Evolutionary conservation across 2,113 vertebrate genomes (phyloP), one percentile per base, ranked within the genome.

Genomic region (Dromas ardeola): DNA sequence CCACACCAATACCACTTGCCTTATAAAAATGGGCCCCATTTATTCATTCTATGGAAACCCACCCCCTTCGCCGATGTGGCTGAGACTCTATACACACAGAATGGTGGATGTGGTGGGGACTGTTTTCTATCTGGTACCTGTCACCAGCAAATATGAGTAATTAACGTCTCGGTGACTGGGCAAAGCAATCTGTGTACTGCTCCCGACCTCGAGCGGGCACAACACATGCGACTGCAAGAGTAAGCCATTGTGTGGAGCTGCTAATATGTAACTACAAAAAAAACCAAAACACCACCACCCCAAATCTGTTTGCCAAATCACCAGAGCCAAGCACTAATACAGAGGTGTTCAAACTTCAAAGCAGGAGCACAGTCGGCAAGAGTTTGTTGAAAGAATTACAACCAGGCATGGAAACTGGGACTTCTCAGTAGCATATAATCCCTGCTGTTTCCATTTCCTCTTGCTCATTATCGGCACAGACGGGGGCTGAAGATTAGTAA

Each of bases 361-460:
- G 84, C 49, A 83, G 79, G 43, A 80, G 49, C 90, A 72, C 69
- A 32, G 70, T 56, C 4, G 8, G 95, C 89, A 95, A 91, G 88
- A 82, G 86, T 90, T 94, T 93, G 94, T 88, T 94, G 91, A 96
- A 95, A 97, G 90, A 93, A 97, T 92, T 97, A 96, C 88, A 93
- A 55, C 97, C 80, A 88, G 74, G 71, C 91, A 92, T 69, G 86
- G 93, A 98, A 97, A 96, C 84, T 96, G 93, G 92, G 92, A 87
- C 93, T 93, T 88, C 79, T 93, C 78, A 79, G 70, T 78, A 94
- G 92, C 91, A 66, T 67, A 23, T 86, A 88, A 92, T 82, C 83
- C 94, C 96, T 88, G 94, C 93, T 95, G 88, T 97, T 95, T 95
- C 95, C 81, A 91, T 95, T 97, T 97, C 97, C 97, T 97, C 94